Evolutionary conservation across 37 sponge, comb jelly and placozoan species (phyloP), one percentile per base, ranked within the genome.

Genomic region (Chondrosia reniformis): DNA sequence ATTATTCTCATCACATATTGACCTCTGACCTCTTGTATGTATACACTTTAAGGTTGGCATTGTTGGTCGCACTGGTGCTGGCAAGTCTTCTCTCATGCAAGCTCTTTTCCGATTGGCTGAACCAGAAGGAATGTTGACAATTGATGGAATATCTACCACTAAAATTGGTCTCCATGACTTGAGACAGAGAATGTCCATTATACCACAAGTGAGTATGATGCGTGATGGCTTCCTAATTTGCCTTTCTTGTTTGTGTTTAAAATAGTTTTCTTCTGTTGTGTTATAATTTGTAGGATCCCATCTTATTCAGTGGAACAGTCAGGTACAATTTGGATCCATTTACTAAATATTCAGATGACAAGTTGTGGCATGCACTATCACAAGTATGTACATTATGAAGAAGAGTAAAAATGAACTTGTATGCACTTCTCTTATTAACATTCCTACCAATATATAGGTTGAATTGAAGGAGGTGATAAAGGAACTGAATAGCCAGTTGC

Each of bases 61-160:
- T 71, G 90, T 96, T 1, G 96, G 96, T 38, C 77, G 96, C 1
- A 96, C 96, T 49, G 96, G 96, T 33, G 96, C 96, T 58, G 96
- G 96, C 33, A 96, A 96, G 73, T 92, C 93, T 28, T 96, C 96
- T 0, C 76, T 96, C 21, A 67, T 86, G 44, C 67, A 89, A 25
- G 85, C 92, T 17, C 82, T 96, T 54, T 96, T 89, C 82, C 24
- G 96, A 76, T 64, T 96, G 58, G 96, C 90, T 25, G 93, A 91
- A 75, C 92, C 96, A 2, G 78, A 62, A 43, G 96, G 96, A 44
- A 52, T 36, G 46, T 54, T 96, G 43, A 76, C 76, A 22, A 83
- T 96, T 45, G 96, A 96, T 78, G 93, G 90, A 19, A 74, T 89
- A 12, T 63, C 88, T 45, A 81, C 67, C 58, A 78, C 81, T 46